Conservation (phyloP, 2,888 invertebrate species). For the Eretmocerus hayati region DNA sequence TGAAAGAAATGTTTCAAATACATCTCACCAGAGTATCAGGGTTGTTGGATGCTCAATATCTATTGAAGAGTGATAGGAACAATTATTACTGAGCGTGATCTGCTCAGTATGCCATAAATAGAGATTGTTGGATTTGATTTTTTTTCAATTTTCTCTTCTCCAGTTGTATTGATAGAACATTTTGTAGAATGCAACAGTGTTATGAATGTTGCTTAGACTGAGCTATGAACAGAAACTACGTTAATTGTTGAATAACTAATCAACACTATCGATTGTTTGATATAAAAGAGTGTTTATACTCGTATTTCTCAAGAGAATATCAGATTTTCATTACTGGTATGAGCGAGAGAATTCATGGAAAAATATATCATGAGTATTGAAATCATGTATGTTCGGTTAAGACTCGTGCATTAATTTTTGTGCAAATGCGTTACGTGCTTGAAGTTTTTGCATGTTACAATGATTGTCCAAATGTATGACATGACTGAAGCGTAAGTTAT, state of each 20-base stretch:
- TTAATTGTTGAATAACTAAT: conserved; percentile 20
- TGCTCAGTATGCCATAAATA: conserved; percentile 20
- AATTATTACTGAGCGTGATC: conserved; percentile 13
- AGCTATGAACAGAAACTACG: conserved; percentile 19
- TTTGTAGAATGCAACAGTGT: conserved; percentile 20
- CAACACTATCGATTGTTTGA: conserved; percentile 19
- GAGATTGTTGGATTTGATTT: conserved; percentile 16
- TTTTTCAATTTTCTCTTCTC: conserved; percentile 21
- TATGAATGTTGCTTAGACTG: conserved; percentile 21
- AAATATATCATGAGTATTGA: conserved; percentile 8
- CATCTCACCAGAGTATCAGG: conserved; percentile 19
- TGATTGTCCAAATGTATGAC: conserved; percentile 22
- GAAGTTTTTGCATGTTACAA: conserved; percentile 14
- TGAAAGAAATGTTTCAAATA: conserved; percentile 11
- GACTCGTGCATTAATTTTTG: too few relatives aligned
- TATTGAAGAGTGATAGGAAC: conserved; percentile 13
- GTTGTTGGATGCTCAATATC: conserved; percentile 18
- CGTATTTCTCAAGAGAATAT: conserved; percentile 16
- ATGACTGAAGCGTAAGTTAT: conserved; percentile 20
- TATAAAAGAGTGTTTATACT: conserved; percentile 16
- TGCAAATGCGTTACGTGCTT: neutral
- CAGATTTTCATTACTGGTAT: conserved; percentile 6
- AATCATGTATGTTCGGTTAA: too few relatives aligned
- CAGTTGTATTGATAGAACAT: conserved; percentile 19
- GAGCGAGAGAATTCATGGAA: conserved; percentile 7